Conservation (phyloP, 2,797 vertebrate species). For the Buphagus erythrorhynchus region DNA sequence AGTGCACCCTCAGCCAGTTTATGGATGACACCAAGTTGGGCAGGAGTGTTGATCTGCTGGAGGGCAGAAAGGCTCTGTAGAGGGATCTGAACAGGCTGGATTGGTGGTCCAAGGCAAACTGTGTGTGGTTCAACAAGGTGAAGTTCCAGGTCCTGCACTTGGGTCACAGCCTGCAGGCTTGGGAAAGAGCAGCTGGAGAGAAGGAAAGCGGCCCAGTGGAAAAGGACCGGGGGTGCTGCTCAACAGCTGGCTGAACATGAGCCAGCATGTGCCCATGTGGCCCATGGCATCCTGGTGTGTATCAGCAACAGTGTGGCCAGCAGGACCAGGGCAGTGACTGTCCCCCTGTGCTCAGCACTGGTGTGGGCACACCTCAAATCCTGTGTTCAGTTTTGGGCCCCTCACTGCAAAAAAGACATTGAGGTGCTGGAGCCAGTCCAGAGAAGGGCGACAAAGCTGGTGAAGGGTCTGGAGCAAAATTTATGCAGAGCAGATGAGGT, state of each 20-base stretch:
- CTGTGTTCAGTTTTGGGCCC: background rate
- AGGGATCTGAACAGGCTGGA: background rate
- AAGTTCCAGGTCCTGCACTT: background rate
- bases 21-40: background rate
- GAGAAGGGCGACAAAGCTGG: background rate
- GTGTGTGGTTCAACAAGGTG: background rate
- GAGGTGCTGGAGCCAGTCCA: background rate
- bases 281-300: background rate
- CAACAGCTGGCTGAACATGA: background rate
- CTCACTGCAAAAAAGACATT: background rate
- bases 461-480: background rate
- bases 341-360: background rate
- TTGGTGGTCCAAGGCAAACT: background rate
- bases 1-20: background rate
- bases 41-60: background rate
- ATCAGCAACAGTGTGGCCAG: background rate
- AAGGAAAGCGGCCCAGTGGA: background rate
- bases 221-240: background rate
- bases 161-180: background rate
- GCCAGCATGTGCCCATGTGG: background rate
- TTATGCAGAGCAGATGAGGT: background rate
- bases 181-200: background rate
- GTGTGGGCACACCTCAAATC: rapidly evolving
- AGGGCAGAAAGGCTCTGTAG: background rate
- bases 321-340: background rate